Conservation (phyloP, 2,888 invertebrate species). For the Sarcophaga carnaria region DNA sequence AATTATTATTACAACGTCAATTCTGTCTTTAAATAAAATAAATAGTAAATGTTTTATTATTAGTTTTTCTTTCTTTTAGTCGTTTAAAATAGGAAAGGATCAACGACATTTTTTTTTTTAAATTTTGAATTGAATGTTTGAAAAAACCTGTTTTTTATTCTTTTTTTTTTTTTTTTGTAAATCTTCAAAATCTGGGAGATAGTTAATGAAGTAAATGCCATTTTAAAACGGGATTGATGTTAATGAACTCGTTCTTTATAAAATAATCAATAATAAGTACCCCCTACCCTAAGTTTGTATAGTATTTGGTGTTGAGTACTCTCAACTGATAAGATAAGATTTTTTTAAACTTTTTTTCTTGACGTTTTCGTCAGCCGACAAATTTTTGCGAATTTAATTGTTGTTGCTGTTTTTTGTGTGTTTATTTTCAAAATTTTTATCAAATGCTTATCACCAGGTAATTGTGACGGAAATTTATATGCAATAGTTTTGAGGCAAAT, state of each 20-base stretch:
- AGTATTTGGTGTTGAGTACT: not conserved
- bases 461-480: conserved; percentile 17
- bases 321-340: conserved; percentile 42
- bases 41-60: too few species aligned
- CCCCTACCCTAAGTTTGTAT: not conserved
- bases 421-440: conserved; percentile 6
- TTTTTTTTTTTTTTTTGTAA: too few species aligned
- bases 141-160: too few species aligned
- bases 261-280: conserved; percentile 13
- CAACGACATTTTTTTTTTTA: too few species aligned
- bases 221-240: conserved; percentile 56
- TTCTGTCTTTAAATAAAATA: too few species aligned
- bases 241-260: conserved; percentile 51
- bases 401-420: not conserved
- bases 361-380: conserved; percentile 8
- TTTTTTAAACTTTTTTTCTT: not conserved
- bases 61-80: too few species aligned
- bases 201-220: too few species aligned
- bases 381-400: too few species aligned
- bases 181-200: too few species aligned
- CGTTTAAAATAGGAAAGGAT: too few species aligned
- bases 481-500: conserved; percentile 34
- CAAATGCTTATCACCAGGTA: not conserved
- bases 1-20: too few species aligned
- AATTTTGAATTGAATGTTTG: too few species aligned